Conservation (phyloP, 2,888 invertebrate species). For the Chamaedrilus cognettii region DNA sequence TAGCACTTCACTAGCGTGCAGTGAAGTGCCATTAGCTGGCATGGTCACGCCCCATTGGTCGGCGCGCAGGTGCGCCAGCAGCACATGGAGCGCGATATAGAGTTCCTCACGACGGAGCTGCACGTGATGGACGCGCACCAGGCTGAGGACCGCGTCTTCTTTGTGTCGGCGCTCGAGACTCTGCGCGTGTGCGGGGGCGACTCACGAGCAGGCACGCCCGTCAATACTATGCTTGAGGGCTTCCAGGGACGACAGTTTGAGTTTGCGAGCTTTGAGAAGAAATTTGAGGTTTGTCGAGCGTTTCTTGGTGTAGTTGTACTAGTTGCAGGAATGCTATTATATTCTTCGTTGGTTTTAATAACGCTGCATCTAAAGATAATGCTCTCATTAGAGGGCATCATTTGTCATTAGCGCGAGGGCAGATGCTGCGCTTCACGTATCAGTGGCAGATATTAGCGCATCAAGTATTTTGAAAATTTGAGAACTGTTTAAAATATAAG, state of each 20-base stretch:
- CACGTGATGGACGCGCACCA: slow-evolving; percentile 69
- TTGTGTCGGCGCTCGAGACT: slow-evolving; percentile 97
- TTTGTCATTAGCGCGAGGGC: too few relatives aligned
- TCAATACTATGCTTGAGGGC: slow-evolving; percentile 77
- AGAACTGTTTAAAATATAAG: too few relatives aligned
- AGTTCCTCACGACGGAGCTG: slow-evolving; percentile 93
- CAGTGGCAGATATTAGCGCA: too few relatives aligned
- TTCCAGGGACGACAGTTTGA: slow-evolving; percentile 94
- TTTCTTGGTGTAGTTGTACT: slow-evolving; percentile 1
- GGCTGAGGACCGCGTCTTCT: slow-evolving; percentile 82
- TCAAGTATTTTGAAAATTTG: too few relatives aligned
- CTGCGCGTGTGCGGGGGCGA: slow-evolving; percentile 45
- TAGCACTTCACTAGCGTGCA: too few relatives aligned
- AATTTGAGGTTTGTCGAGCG: slow-evolving; percentile 73
- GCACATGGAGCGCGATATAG: slow-evolving; percentile 90
- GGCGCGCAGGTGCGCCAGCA: slow-evolving; percentile 86
- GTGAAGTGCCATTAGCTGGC: too few relatives aligned
- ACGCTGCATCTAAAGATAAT: too few relatives aligned
- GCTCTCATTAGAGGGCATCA: too few relatives aligned
- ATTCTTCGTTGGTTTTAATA: too few relatives aligned
- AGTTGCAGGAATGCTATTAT: background rate
- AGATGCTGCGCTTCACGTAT: too few relatives aligned
- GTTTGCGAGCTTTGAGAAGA: slow-evolving; percentile 97
- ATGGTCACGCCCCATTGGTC: too few relatives aligned
- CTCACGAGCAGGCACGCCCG: slow-evolving; percentile 59